These are phyloP conservation scores for Tachyglossus aculeatus DNA, from an alignment of 2,797 vertebrate genomes.

Conservation along the genomic window DNA sequence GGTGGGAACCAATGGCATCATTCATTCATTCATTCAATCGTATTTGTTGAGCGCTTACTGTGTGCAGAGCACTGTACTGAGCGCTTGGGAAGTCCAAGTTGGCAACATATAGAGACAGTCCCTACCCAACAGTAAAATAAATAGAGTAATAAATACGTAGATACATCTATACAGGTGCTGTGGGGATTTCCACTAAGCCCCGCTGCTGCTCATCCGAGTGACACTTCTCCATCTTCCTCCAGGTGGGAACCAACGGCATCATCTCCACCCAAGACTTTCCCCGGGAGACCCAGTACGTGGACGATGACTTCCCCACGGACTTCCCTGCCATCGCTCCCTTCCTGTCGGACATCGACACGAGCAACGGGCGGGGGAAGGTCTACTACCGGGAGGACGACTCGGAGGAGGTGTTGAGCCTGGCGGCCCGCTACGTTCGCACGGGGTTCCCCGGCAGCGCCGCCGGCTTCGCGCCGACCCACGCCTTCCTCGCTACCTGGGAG, in stretches of 20 bases:
- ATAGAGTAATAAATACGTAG: no score
- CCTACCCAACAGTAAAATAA: neutral
- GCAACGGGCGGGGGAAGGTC: constrained; percentile 82
- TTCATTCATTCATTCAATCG: no score
- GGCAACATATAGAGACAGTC: neutral
- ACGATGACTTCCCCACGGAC: constrained; percentile 92
- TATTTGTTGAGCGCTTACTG: neutral
- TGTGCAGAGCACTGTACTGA: no score
- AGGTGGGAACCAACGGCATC: constrained; percentile 98
- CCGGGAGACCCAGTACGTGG: constrained; percentile 95
- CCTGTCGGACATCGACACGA: constrained; percentile 93
- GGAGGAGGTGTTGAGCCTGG: constrained; percentile 72
- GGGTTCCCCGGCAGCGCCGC: constrained; percentile 79
- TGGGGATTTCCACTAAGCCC: neutral
- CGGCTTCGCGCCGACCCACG: constrained; percentile 79
- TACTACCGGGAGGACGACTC: constrained; percentile 88
- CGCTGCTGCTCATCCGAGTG: neutral
- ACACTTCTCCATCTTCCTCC: neutral
- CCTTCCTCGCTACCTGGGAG: constrained; percentile 91
- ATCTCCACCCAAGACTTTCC: constrained; percentile 94
- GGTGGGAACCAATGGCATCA: constrained; percentile 98
- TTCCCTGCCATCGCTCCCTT: constrained; percentile 94
- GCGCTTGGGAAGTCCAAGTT: no score
- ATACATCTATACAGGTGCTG: neutral
- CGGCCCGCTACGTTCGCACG: constrained; percentile 77